phyloP scores from a whole-genome alignment of 1,140 invertebrate genomes.

The Holotrichia oblita region DNA sequence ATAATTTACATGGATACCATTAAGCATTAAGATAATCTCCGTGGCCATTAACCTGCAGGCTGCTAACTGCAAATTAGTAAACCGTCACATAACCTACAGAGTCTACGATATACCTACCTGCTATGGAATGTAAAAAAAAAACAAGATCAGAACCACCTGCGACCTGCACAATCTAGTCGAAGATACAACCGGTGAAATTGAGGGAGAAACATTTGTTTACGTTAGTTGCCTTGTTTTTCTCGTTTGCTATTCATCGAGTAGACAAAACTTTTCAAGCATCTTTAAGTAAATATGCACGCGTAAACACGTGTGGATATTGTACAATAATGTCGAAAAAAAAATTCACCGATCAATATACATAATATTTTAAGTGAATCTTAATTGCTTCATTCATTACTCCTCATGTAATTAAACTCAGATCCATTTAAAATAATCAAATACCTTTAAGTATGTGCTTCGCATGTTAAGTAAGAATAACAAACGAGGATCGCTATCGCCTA shows the following conservation, averaged over 20 bases:
- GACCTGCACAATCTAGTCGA: not conserved
- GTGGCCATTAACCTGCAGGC: constrained; percentile 11
- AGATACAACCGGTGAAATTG: not conserved
- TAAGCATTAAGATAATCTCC: not conserved
- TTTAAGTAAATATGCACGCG: not conserved
- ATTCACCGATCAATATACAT: not conserved
- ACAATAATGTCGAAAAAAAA: not conserved
- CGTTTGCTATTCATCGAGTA: not conserved
- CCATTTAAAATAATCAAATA: not conserved
- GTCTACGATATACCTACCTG: not conserved
- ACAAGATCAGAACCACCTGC: constrained; percentile 20
- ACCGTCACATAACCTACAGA: constrained; percentile 5
- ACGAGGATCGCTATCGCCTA: not conserved
- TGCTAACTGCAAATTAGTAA: constrained; percentile 14
- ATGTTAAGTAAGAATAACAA: not conserved
- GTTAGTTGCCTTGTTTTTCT: constrained; percentile 19
- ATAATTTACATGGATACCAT: not conserved
- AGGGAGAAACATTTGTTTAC: constrained; percentile 11
- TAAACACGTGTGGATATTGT: not conserved
- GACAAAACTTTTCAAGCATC: not conserved
- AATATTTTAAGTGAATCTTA: not conserved
- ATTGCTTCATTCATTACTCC: too few relatives aligned
- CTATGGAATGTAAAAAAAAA: constrained; percentile 18
- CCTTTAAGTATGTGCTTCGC: not conserved
- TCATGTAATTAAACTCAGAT: not conserved